These are phyloP conservation scores for Fistularia commersonii DNA, from an alignment of 2,797 vertebrate species.

Conservation along the genomic window DNA sequence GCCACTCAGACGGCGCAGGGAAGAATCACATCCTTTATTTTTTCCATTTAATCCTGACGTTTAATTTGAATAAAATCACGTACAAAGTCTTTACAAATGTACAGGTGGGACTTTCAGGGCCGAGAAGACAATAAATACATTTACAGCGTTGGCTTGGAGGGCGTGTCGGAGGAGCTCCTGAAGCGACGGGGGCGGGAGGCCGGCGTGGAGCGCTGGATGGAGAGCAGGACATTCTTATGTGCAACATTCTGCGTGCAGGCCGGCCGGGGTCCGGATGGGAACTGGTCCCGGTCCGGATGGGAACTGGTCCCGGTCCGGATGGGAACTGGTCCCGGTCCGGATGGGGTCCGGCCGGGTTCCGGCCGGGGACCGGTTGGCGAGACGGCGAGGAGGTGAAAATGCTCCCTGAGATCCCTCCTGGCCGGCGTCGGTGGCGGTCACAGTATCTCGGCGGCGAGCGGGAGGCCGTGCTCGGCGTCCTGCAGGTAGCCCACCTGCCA, in stretches of 20 bases:
- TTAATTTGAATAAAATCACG: conserved; percentile 22
- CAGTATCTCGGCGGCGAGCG: conserved; percentile 58
- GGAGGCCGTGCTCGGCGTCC: conserved; percentile 70
- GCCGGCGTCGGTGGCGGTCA: conserved; percentile 14
- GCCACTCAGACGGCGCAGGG: too few relatives aligned
- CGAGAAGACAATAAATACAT: conserved; percentile 52
- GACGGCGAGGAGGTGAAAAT: conserved; percentile 3
- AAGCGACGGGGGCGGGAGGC: too few relatives aligned
- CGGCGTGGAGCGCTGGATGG: too few relatives aligned
- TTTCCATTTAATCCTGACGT: conserved; percentile 50
- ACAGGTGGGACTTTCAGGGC: conserved; percentile 16
- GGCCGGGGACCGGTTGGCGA: too few relatives aligned
- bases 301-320: too few relatives aligned
- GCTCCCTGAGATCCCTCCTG: conserved; percentile 25
- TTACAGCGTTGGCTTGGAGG: conserved; percentile 2
- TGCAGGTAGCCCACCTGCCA: conserved; percentile 81
- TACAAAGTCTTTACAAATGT: conserved; percentile 31
- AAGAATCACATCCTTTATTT: neutral
- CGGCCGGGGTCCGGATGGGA: too few relatives aligned
- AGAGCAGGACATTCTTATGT: too few relatives aligned
- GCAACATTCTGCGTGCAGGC: too few relatives aligned
- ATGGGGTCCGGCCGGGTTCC: too few relatives aligned
- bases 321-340: too few relatives aligned
- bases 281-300: too few relatives aligned
- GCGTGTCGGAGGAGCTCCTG: too few relatives aligned